phyloP scores from a whole-genome alignment of 2,797 vertebrate genomes.

The Spatula versicolor region DNA sequence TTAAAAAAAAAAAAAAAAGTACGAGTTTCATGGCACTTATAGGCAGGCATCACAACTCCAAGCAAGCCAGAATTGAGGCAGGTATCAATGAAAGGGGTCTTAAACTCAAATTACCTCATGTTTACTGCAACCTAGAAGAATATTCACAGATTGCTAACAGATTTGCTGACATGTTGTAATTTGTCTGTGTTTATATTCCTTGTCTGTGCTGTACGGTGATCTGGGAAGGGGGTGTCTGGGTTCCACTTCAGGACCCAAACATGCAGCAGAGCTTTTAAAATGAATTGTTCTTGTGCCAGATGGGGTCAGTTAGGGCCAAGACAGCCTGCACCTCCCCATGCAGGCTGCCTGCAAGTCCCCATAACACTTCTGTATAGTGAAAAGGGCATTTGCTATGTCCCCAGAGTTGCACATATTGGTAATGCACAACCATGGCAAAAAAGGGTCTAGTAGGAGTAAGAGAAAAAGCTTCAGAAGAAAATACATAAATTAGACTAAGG shows the following conservation, averaged over 20 bases:
- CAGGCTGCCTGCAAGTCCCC: background rate
- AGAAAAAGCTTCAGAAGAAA: constrained; percentile 4
- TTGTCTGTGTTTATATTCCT: background rate
- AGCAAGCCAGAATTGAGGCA: background rate
- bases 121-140: background rate
- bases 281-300: background rate
- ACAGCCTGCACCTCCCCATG: background rate
- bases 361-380: background rate
- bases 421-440: background rate
- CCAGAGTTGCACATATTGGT: background rate
- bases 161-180: background rate
- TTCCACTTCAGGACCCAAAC: background rate
- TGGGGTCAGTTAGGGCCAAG: background rate
- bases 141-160: background rate
- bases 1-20: background rate
- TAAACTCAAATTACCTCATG: background rate
- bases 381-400: background rate
- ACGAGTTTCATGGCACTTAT: background rate
- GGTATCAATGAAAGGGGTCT: background rate
- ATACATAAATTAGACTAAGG: constrained; percentile 38
- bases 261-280: background rate
- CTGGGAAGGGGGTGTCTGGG: fast-evolving
- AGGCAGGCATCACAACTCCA: background rate
- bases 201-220: background rate
- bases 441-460: background rate